Evolutionary conservation across 2,888 invertebrate genomes (phyloP), one percentile per base, ranked within the genome.

Genomic region (Mesorhabditis spiculigera): DNA sequence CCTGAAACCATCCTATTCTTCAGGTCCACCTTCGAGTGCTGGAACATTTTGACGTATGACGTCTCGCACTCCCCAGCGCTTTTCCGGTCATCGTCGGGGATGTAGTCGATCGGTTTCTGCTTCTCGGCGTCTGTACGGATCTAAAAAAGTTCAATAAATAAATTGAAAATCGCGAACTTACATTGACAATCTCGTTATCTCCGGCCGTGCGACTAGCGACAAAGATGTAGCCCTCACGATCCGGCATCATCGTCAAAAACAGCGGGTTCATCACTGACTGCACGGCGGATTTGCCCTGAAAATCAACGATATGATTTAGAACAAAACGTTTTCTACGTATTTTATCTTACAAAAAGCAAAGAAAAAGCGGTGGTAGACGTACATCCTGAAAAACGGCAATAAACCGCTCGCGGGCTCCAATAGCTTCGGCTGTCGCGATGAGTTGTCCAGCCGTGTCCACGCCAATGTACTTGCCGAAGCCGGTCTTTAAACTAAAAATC

Each of bases 1-100:
- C 58, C 58, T 50, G 58, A 50, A 50, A 50, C 58, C 8, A 92
- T 92, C 86, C 95, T 93, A 86, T 97, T 95, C 89, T 98, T 96
- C 6, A 79, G 70, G 63, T 82, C 83, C 41, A 85, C 85, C 63
- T 82, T 82, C 85, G 97, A 98, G 87, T 98, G 98, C 87, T 98
- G 97, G 86, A 95, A 98, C 86, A 96, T 95, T 86, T 93, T 94
- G 93, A 97, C 94, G 90, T 96, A 97, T 87, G 95, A 95, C 42
- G 93, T 90, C 89, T 98, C 98, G 70, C 96, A 91, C 84, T 95
- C 92, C 63, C 90, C 89, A 16, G 95, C 87, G 79, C 91, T 91
- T 2, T 94, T 95, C 85, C 92, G 91, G 84, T 97, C 96, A 86
- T 95, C 95, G 5, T 90, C 90, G 0, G 94, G 93, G 44, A 91